These are phyloP conservation scores for Diplosoma virens DNA, from an alignment of 23 tunicate species.

Conservation along the genomic window DNA sequence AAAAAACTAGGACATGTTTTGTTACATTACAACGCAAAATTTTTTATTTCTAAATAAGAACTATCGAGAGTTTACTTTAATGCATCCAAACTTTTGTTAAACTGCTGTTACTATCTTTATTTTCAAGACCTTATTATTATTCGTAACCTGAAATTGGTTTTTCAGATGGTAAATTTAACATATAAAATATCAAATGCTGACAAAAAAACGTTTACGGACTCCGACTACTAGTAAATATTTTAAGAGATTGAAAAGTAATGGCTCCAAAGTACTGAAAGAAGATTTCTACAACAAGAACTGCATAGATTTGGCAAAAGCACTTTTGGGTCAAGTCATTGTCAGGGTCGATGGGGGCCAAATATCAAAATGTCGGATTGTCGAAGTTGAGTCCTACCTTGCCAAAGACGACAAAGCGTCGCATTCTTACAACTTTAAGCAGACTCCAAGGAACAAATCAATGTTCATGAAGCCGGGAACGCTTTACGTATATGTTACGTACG, in stretches of 20 bases:
- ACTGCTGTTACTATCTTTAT: too few relatives aligned
- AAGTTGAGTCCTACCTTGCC: slow-evolving; percentile 49
- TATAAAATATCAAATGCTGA: background rate
- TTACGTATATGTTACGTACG: slow-evolving; percentile 69
- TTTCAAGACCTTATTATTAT: too few relatives aligned
- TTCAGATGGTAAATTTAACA: too few relatives aligned
- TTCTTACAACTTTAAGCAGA: slow-evolving; percentile 45
- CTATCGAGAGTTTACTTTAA: too few relatives aligned
- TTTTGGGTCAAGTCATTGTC: slow-evolving; percentile 41
- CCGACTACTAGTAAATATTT: slow-evolving; percentile 5
- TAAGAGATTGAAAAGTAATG: background rate
- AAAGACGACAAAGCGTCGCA: slow-evolving; percentile 56
- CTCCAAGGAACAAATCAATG: slow-evolving; percentile 58
- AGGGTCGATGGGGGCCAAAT: background rate
- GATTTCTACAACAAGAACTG: slow-evolving; percentile 24
- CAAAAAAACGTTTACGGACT: background rate
- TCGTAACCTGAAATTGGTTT: too few relatives aligned
- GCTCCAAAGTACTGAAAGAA: background rate
- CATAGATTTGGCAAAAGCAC: slow-evolving; percentile 21
- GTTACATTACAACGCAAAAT: too few relatives aligned
- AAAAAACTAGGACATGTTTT: too few relatives aligned
- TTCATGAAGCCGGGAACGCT: slow-evolving; percentile 70
- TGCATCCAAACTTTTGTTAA: too few relatives aligned
- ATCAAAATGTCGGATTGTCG: slow-evolving; percentile 42
- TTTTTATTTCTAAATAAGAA: too few relatives aligned